Evolutionary conservation across 2,888 invertebrate genomes (phyloP).

Genomic region (Agriopis marginaria): DNA sequence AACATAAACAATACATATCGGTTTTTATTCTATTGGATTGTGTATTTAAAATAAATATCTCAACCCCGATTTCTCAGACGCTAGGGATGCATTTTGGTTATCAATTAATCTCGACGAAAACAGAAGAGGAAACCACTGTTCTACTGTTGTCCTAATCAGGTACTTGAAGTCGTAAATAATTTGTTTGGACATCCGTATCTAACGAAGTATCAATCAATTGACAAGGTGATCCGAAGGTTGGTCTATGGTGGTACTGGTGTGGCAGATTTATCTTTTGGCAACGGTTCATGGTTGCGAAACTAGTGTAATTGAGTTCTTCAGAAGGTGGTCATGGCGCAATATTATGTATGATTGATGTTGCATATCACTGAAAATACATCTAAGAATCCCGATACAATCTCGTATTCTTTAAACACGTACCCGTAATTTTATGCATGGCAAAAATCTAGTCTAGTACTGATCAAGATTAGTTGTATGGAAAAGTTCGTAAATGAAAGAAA

Average conservation of each 20-base stretch:
- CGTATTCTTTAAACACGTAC: too few relatives aligned
- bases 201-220: constrained; percentile 3
- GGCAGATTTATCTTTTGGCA: constrained; percentile 34
- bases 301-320: constrained; percentile 48
- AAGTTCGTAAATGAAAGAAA: too few relatives aligned
- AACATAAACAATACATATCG: too few relatives aligned
- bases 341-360: constrained; percentile 43
- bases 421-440: too few relatives aligned
- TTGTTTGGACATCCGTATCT: constrained; percentile 17
- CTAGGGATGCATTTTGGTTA: neutral
- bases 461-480: too few relatives aligned
- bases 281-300: constrained; percentile 46
- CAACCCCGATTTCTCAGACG: neutral
- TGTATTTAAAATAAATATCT: too few relatives aligned
- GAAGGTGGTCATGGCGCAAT: constrained; percentile 48
- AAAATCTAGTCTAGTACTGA: too few relatives aligned
- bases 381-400: neutral
- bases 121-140: neutral
- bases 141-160: neutral
- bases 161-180: neutral
- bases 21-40: too few relatives aligned
- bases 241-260: constrained; percentile 6
- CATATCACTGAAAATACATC: neutral
- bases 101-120: neutral
- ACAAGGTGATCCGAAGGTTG: constrained; percentile 3